phyloP scores from a whole-genome alignment of 2,113 vertebrate genomes.

The Panurus biarmicus region DNA sequence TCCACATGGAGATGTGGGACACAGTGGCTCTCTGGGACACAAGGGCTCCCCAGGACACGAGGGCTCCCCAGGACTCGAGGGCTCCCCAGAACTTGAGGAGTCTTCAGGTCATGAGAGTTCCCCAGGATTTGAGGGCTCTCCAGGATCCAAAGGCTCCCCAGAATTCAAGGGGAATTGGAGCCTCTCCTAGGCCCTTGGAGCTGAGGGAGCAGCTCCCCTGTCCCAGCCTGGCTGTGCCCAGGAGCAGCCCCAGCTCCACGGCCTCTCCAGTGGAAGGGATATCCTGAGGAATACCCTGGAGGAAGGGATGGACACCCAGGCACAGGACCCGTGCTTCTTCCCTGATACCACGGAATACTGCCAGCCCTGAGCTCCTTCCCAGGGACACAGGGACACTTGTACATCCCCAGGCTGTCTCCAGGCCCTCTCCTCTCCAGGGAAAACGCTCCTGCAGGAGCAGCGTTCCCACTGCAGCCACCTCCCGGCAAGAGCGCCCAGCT shows the following conservation, averaged over 20 bases:
- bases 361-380: not conserved
- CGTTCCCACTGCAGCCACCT: not conserved
- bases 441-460: fast-evolving
- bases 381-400: not conserved
- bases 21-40: fast-evolving
- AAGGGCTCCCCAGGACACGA: fast-evolving
- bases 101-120: not conserved
- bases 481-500: not conserved
- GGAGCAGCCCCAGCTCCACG: not conserved
- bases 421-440: not conserved
- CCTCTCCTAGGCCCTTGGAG: fast-evolving
- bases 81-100: fast-evolving
- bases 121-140: no score
- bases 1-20: fast-evolving
- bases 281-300: not conserved
- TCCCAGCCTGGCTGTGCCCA: not conserved
- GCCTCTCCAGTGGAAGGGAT: not conserved
- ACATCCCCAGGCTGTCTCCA: fast-evolving
- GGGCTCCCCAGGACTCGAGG: fast-evolving
- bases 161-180: not conserved
- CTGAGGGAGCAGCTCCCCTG: not conserved
- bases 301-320: fast-evolving
- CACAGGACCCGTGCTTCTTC: not conserved
- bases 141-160: not conserved
- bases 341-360: fast-evolving